Base-by-base conservation (phyloP, 2,113 vertebrate species). In the Cebidichthys violaceus region DNA sequence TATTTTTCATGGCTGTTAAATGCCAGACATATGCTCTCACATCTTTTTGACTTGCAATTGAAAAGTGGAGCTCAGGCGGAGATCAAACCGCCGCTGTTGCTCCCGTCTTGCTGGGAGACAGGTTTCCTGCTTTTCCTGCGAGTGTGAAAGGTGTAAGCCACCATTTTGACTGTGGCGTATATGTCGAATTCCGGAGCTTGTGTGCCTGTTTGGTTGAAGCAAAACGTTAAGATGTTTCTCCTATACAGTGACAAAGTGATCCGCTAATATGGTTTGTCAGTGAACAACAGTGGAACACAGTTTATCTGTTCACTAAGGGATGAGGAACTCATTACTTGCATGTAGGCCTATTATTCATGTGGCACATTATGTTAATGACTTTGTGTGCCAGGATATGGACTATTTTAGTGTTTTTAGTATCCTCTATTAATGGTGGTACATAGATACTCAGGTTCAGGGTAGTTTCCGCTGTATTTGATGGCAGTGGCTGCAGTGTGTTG, bases 41-140 rank as follows among this genome's bases (percentile, higher is more conserved):
- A 88, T 92, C 91, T 91, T 64, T 66, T 79, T 77, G 91, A 91
- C 84, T 82, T 72, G 82, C 84, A 72, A 86, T 86, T 87, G 88
- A 88, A 89, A 91, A 91, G 87, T 81, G 75, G 89, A 89, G 88
- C 94, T 92, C 87, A 92, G 90, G 91, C 86, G 82, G 85, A 91
- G 92, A 94, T 94, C 91, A 93, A 92, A 90, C 88, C 83, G 20
- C 55, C 18, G 66, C 75, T 68, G 77, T 72, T 89, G 72, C 82
- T 88, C 83, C 87, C 82, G 73, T 92, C 73, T 89, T 45, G 73
- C 87, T 88, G 37, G 71, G 76, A 90, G 84, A 88, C 82, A 78
- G 84, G 76, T 91, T 90, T 90, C 86, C 71, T 76, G 29, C 76
- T 70, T 61, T 55, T 69, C 62, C 18, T 57, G 27, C 29, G 70